phyloP scores from a whole-genome alignment of 2,888 invertebrate genomes.

The Nemotelus pantherinus region DNA sequence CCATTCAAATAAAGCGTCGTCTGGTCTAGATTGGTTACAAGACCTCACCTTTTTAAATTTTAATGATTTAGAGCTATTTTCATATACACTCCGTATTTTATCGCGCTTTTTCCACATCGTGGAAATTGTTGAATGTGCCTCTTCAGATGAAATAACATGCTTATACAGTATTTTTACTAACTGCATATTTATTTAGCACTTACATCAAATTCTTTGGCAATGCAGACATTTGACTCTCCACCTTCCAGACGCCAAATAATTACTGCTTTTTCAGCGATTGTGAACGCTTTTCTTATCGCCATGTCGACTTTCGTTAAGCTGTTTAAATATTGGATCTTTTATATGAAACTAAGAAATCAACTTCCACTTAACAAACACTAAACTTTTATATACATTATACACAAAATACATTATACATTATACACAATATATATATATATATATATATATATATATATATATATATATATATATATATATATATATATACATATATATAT shows the following conservation, averaged over 20 bases:
- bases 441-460: too few relatives aligned
- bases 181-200: conserved; percentile 18
- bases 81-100: background rate
- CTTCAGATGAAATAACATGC: conserved; percentile 17
- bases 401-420: too few relatives aligned
- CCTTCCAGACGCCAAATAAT: conserved; percentile 25
- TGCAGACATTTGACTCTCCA: conserved; percentile 27
- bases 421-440: too few relatives aligned
- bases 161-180: conserved; percentile 1
- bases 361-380: conserved; percentile 22
- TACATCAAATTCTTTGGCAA: conserved; percentile 28
- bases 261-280: conserved; percentile 16
- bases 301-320: conserved; percentile 14
- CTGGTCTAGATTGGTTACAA: conserved; percentile 10
- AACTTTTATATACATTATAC: too few relatives aligned
- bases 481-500: too few relatives aligned
- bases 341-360: conserved; percentile 23
- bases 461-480: too few relatives aligned
- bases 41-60: background rate
- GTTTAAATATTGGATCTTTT: conserved; percentile 14
- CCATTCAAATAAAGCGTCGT: conserved; percentile 7
- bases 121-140: conserved; percentile 4
- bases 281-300: background rate
- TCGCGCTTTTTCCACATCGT: background rate
- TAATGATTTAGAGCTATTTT: conserved; percentile 1